Percentiles rank a stretch among this genome's conserved stretches.
These are phyloP conservation scores for Gallinago stenura DNA, from an alignment of 2,797 vertebrate species.

Conservation along the genomic window DNA sequence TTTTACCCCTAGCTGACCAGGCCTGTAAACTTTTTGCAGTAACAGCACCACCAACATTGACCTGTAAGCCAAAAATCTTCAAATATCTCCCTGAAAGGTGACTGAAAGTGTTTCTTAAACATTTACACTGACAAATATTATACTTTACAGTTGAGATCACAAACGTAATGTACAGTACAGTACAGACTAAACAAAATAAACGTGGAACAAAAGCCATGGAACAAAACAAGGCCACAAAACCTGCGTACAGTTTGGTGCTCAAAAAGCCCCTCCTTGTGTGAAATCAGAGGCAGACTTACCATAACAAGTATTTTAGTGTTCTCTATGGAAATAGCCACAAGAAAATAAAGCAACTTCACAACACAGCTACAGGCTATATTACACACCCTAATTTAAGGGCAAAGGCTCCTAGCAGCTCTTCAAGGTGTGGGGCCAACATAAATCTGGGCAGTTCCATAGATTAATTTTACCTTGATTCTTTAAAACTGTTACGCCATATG, in stretches of 20 bases:
- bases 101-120: background rate
- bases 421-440: rapidly evolving
- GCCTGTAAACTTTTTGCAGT: background rate
- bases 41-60: background rate
- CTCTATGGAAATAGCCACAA: background rate
- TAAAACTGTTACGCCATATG: background rate
- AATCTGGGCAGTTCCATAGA: background rate
- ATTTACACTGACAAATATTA: background rate
- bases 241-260: rapidly evolving
- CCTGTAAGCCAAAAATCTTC: background rate
- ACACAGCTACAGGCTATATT: background rate
- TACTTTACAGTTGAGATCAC: rapidly evolving
- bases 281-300: background rate
- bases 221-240: background rate
- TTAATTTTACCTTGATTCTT: background rate
- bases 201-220: background rate
- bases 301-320: background rate
- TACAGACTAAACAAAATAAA: background rate
- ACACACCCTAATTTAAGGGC: background rate
- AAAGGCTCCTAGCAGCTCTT: background rate
- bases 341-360: background rate
- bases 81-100: background rate
- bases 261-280: background rate
- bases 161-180: background rate
- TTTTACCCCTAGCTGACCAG: background rate